Base-by-base conservation (phyloP, 2,113 vertebrate genomes). In the Sturnira hondurensis region DNA sequence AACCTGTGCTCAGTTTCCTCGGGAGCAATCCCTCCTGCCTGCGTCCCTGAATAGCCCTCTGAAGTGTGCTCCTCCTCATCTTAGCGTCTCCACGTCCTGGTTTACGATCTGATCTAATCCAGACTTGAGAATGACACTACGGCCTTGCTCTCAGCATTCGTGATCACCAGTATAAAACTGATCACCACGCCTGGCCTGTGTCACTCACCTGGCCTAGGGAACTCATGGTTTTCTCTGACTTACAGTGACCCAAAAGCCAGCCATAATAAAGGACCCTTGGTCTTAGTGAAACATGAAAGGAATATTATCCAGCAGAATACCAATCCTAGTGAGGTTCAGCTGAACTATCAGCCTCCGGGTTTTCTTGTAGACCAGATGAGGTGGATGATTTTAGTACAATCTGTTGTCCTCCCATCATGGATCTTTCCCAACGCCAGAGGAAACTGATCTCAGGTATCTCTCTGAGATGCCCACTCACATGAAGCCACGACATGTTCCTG, bases 401-500 rank as follows among this genome's bases (percentile, higher is more conserved):
- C 50, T 68, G 71, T 86, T n/a, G 19, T 73, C 65, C 7, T 76
- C 5, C 24, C 38, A 26, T 67, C 50, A 33, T 2, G 10, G 58
- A 68, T 26, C n/a, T 83, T 76, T 11, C 47, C 54, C 52, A 41
- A 6, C 45, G 24, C 9, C 24, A 1, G 68, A 52, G 61, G 61
- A 68, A 31, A 22, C 38, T 73, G 43, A 77, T 91, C 58, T 73
- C 91, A 74, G 81, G 50, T 41, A 1, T 87, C 1, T 47, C 36
- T 31, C 58, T 3, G 73, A 56, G 41, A 83, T 0, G 7, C n/a
- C 71, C 98, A 99, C 99, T 97, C 98, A 99, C 99, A 2, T 99
- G 99, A 52, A 99, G 98, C 99, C 99, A 99, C 0, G 99, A 99
- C 99, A 99, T 99, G 98, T 99, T 99, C 86, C 99, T 98, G 85